These are phyloP conservation scores for Chitala chitala DNA, from an alignment of 2,113 vertebrate species.

Conservation along the genomic window DNA sequence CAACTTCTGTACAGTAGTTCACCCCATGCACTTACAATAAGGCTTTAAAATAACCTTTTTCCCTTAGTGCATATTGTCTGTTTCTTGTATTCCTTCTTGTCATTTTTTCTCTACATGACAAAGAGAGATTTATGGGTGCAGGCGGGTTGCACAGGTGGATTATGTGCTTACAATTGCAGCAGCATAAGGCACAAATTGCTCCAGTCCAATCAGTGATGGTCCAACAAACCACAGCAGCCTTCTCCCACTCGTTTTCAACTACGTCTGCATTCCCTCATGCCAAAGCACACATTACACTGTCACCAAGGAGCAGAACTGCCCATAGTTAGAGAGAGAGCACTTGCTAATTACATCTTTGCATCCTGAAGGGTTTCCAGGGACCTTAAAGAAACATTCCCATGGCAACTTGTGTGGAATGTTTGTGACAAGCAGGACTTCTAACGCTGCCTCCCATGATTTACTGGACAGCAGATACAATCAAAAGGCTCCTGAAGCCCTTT, in stretches of 20 bases:
- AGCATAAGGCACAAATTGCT: no score
- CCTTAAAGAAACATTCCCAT: conserved; percentile 46
- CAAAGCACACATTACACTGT: conserved; percentile 18
- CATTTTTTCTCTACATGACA: no score
- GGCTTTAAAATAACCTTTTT: no score
- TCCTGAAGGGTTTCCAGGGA: conserved; percentile 42
- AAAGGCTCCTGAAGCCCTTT: conserved; percentile 34
- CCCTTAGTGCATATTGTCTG: no score
- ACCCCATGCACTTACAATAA: no score
- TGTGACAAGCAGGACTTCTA: conserved; percentile 40
- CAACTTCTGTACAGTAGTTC: no score
- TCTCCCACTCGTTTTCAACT: background rate
- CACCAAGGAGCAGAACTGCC: conserved; percentile 34
- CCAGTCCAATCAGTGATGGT: no score
- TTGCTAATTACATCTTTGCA: conserved; percentile 36
- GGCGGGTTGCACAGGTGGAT: background rate
- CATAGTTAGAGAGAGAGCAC: conserved; percentile 23
- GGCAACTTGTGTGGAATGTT: conserved; percentile 22
- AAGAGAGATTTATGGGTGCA: background rate
- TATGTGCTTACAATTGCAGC: background rate
- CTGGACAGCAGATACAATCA: conserved; percentile 23
- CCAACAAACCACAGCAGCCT: background rate
- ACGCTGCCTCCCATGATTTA: conserved; percentile 39
- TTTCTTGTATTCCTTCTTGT: no score
- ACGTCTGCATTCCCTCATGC: background rate